Percentiles rank a stretch among this genome's conserved stretches.
These are phyloP conservation scores for Parascotia fuliginaria DNA, from an alignment of 2,888 invertebrate genomes.

Conservation along the genomic window DNA sequence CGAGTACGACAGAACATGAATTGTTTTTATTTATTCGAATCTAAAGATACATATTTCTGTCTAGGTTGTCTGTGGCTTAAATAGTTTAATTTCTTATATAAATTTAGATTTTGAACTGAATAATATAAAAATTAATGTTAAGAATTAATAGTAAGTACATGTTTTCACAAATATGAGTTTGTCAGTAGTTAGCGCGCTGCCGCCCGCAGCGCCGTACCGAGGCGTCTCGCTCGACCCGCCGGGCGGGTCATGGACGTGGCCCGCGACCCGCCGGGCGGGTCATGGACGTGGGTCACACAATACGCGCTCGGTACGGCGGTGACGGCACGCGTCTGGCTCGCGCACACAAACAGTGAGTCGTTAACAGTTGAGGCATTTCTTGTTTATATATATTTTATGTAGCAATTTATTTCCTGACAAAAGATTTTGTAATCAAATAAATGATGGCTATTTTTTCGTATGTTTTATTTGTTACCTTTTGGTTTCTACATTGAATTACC, in stretches of 20 bases:
- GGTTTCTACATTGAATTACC: too few relatives aligned
- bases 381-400: conserved; percentile 80
- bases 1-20: conserved; percentile 22
- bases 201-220: not conserved
- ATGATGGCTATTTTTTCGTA: conserved; percentile 76
- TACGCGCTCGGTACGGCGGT: conserved; percentile 7
- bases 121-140: conserved; percentile 57
- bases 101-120: conserved; percentile 59
- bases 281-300: not conserved
- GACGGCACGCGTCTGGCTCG: conserved; percentile 19
- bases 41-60: conserved; percentile 35
- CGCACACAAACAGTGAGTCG: conserved; percentile 25
- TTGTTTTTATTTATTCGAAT: conserved; percentile 33
- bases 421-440: conserved; percentile 83
- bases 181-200: conserved; percentile 23
- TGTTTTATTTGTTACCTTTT: too few relatives aligned
- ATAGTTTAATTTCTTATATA: conserved; percentile 51
- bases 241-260: conserved; percentile 3
- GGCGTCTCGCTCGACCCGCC: not conserved
- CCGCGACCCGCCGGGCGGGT: conserved; percentile 1
- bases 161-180: conserved; percentile 53
- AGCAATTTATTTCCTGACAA: conserved; percentile 82
- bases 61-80: conserved; percentile 49
- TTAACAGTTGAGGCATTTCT: conserved; percentile 70
- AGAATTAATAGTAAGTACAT: conserved; percentile 54